Base-by-base conservation (phyloP, 2,113 vertebrate species). In the Sturnira hondurensis region DNA sequence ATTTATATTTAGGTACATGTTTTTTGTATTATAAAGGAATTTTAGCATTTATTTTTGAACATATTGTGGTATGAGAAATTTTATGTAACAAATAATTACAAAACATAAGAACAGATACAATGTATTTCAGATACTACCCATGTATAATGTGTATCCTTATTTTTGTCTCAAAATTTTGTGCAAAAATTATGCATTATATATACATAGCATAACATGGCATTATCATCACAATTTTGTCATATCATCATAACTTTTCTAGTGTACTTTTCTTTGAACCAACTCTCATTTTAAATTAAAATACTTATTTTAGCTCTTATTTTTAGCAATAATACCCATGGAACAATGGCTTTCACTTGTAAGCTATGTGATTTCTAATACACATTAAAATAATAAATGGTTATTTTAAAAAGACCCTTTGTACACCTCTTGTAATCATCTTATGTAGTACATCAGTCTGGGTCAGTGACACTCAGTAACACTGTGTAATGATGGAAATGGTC, bases 181-280 rank as follows among this genome's bases (percentile, higher is more conserved):
- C 52, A 54, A 54, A 54, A 54, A 54, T 54, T 54, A 4, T 19
- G 17, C 56, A 58, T 58, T 58, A 58, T 58, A 58, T 58, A 58
- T 4, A 58, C 56, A 58, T 1, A 1, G 7, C 56, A 58, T 58
- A 24, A 58, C 24, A 58, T 58, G 56, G 56, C 24, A 31, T 31
- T 77, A 77, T 2, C 12, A 38, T 74, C 33, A 76, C 6, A n/a
- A 54, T 70, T 76, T 68, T 68, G 50, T 50, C 20, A 41, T 61
- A 52, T 76, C 22, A 89, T 38, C n/a, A 68, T 58, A 54, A 54
- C 12, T 2, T 9, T 68, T 52, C 5, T 28, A 71, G 28, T 71
- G 17, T 67, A 89, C 36, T 86, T 85, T 92, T 86, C 41, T 92
- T 92, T 89, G 61, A 93, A 67, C 28, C 61, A 83, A 74, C 17